Evolutionary conservation across 2,797 vertebrate species (phyloP), one percentile per base, ranked within the genome.

Genomic region (Sebastes matsubarae): DNA sequence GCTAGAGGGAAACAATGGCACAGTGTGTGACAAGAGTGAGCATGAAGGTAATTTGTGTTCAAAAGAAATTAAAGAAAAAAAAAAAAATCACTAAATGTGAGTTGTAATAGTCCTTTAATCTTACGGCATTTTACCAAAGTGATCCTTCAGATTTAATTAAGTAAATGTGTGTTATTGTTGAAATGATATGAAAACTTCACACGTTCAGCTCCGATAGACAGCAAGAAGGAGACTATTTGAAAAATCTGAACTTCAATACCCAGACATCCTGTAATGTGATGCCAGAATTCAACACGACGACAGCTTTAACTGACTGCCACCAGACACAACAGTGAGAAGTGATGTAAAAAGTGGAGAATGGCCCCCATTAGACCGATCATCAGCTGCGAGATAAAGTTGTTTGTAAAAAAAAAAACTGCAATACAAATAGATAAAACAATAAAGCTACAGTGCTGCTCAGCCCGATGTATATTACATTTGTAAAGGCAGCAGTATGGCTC

Each of bases 401-500:
- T 86, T 75, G 79, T 65, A 16, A 24, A 27, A 68, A 27, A 27
- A 66, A 42, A n/a, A n/a, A 9, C 55, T 70, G 76, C 81, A 63
- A 38, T 36, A 84, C 71, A 75, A 66, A 80, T 29, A 81, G 64
- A 83, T 70, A 65, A 85, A 86, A 87, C 77, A 83, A 81, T 84
- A 79, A 81, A 72, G 68, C 18, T 27, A 9, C 59, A 65, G 72
- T 2, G 75, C 77, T 77, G 34, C 77, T 78, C 79, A 18, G 84
- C 64, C 83, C 38, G 25, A 86, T 85, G 86, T 89, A 82, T 80
- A 84, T 91, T 83, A 78, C 83, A 74, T 89, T 57, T 76, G 86
- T 78, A 84, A 79, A 63, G 79, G 81, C 88, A 72, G 85, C 84
- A 78, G 75, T 77, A 12, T 72, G 79, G 81, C 87, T 88, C 72